Evolutionary conservation across 2,113 vertebrate genomes (phyloP), one percentile per base, ranked within the genome.

Genomic region (Acanthochromis polyacanthus): DNA sequence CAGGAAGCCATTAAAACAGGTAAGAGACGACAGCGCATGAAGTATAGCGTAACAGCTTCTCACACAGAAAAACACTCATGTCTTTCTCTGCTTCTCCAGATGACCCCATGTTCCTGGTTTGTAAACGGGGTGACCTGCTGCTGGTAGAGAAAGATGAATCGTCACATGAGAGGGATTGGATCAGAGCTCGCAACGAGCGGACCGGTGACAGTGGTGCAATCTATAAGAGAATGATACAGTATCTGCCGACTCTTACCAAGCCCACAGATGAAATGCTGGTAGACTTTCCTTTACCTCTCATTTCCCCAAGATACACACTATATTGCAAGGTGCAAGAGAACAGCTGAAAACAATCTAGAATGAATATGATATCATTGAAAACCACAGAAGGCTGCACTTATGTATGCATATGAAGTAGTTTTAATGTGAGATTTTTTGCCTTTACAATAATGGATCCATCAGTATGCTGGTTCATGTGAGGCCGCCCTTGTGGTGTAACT

Each of bases 101-200:
- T 16, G 96, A 98, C 14, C 60, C 88, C 20, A 82, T 46, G 12
- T 87, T 96, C 51, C 86, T 98, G 76, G 81, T 83, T 52, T 96
- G 92, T 91, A 97, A 93, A 84, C 96, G 93, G 51, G 97, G 97
- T 4, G 98, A 99, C 83, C 89, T 99, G 74, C 90, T 99, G 80
- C 83, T 94, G 78, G 71, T 98, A 28, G 91, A 88, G 0, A 90
- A 94, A 86, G 93, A 95, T 40, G 89, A 85, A 5, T 52, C 75
- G 43, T 78, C 93, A 53, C 46, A 74, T 28, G 81, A 92, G 3
- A 84, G 82, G 52, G 87, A 72, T 9, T 96, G 95, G 96, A 83
- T 94, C 50, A 78, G 14, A 70, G 96, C 93, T 20, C 93, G 91
- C 62, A 98, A 96, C 61, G 95, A 97, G 61, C 92, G 95, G 69